Base-by-base conservation (phyloP, 1,140 invertebrate species). In the Megalonaias nervosa region DNA sequence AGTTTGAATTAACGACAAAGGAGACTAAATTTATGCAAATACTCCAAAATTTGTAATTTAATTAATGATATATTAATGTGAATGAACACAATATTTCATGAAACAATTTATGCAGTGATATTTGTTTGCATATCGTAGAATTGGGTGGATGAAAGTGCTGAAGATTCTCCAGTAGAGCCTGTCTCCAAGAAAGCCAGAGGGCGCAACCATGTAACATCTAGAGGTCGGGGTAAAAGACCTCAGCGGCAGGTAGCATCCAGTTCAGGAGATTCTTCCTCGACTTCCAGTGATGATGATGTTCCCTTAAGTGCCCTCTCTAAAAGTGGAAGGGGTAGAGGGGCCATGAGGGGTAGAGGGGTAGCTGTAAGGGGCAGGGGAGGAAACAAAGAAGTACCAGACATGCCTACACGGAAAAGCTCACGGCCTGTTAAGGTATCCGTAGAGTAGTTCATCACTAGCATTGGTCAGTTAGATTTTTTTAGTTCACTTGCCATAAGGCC, bases 171-270 rank as follows among this genome's bases (percentile, higher is more conserved):
- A 31, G 71, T 48, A 19, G 76, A 78, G 21, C 76, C 76, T 26
- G 76, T 61, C 21, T 62, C 66, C 2, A 78, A 78, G 38, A 71
- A 55, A 26, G 62, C 76, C 23, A 78, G 73, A 55, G 61, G 68
- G 65, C 62, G 76, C 61, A 67, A 66, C 60, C 76, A 71, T 62
- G 71, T 78, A 4, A 78, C 57, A n/a, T 78, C 76, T 1, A 58
- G 66, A 19, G 76, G 76, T 2, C 64, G 71, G 21, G 76, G 76
- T 1, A 78, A 68, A 38, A 64, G 62, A 64, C 26, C n/a, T 17
- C 55, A 48, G 17, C 71, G 57, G 19, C 61, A 48, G 11, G 16
- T 31, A 17, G 19, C 65, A 23, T n/a, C 26, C 26, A 17, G 17
- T 31, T 21, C 21, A 21, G 31, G 55, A 58, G n/a, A n/a, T 5